phyloP scores from a whole-genome alignment of 2,113 vertebrate species.

The Calypte anna region DNA sequence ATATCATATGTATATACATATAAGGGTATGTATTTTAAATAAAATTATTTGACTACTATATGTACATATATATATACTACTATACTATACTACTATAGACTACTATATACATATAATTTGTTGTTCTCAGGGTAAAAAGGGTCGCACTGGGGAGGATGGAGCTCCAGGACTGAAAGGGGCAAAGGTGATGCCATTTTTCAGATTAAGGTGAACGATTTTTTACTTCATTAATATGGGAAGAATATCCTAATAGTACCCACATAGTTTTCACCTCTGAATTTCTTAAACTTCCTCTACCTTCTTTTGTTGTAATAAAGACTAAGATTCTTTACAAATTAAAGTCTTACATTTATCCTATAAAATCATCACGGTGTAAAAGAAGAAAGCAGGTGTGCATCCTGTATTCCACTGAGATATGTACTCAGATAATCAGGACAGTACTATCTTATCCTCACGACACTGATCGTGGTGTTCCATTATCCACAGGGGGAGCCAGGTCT shows the following conservation, averaged over 20 bases:
- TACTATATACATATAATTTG: too few relatives aligned
- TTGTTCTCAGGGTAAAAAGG: constrained; percentile 86
- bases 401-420: background rate
- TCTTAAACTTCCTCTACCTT: background rate
- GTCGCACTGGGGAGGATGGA: constrained; percentile 86
- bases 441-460: background rate
- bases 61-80: too few relatives aligned
- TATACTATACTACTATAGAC: too few relatives aligned
- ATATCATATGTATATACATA: too few relatives aligned
- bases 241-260: background rate
- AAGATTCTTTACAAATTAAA: background rate
- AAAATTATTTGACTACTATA: too few relatives aligned
- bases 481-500: constrained; percentile 86
- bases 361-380: background rate
- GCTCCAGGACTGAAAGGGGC: constrained; percentile 81
- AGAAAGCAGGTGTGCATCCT: background rate
- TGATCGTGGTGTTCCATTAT: background rate
- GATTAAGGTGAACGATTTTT: background rate
- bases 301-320: background rate
- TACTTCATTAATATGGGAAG: background rate
- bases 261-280: background rate
- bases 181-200: constrained; percentile 78
- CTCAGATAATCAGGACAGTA: background rate
- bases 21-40: too few relatives aligned
- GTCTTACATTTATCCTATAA: background rate